Conservation (phyloP, 1,140 invertebrate species). For the Dryas iulia region DNA sequence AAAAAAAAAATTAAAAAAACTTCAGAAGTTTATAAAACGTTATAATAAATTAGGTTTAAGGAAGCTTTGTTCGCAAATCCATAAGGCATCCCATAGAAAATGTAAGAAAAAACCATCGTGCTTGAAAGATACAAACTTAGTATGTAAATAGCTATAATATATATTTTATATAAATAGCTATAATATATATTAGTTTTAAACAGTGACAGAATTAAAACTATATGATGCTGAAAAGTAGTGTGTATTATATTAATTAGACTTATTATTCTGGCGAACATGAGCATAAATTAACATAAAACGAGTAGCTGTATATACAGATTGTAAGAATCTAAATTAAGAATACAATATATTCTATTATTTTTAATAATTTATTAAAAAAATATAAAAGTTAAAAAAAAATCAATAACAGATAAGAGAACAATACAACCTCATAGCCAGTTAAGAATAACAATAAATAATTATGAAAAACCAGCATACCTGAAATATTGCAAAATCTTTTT, state of each 20-base stretch:
- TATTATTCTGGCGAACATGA: too few relatives aligned
- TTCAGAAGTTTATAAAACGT: too few relatives aligned
- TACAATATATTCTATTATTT: background rate
- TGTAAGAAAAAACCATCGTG: background rate
- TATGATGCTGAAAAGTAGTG: background rate
- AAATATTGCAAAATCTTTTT: background rate
- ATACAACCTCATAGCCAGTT: conserved; percentile 18
- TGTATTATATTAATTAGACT: background rate
- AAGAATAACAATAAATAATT: background rate
- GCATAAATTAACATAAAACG: too few relatives aligned
- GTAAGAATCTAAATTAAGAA: background rate
- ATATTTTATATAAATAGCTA: background rate
- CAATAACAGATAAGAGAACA: conserved; percentile 11
- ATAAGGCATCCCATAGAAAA: too few relatives aligned
- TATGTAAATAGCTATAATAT: background rate
- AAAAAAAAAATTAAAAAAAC: too few relatives aligned
- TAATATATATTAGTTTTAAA: background rate
- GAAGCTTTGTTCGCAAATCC: too few relatives aligned
- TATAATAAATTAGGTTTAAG: too few relatives aligned
- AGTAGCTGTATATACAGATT: background rate
- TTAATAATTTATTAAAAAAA: background rate
- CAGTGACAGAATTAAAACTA: background rate
- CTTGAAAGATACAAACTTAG: background rate
- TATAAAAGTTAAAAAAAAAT: background rate
- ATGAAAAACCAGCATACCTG: background rate